Base-by-base conservation (phyloP, 2,113 vertebrate species). In the Amblyopsis rosae region DNA sequence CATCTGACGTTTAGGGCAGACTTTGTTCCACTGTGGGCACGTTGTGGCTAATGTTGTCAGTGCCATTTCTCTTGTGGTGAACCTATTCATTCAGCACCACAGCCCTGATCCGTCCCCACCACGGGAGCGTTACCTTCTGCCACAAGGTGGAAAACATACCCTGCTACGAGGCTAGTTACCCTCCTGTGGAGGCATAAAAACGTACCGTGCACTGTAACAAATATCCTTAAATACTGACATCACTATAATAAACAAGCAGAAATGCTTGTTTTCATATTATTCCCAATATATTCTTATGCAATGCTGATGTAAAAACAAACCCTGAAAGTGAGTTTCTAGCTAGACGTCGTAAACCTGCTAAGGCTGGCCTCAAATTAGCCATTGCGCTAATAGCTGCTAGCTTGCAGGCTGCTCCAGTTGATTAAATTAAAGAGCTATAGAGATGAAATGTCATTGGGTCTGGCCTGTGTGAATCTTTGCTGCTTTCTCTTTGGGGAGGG, bases 1-100 rank as follows among this genome's bases (percentile, higher is more conserved):
- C 88, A 75, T 3, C 62, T 76, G 86, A 80, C 76, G 78, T 85
- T 54, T 60, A 51, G 79, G 73, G 72, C 59, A 74, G 83, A 87
- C 81, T 87, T 88, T 82, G 79, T 90, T 91, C 83, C 87, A 87
- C 76, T 90, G 67, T 45, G 87, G 82, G 77, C 61, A 77, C 62
- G 45, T 71, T 76, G 73, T 33, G 82, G 85, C 73, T 79, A 67
- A 63, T 26, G 62, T 56, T 63, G 70, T 76, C 84, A 73, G 73
- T 83, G 87, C 79, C 81, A 86, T 86, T 86, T 80, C 84, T 86
- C 51, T 69, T 82, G 87, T 46, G 86, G 87, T 82, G 79, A 62
- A 80, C 85, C 86, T 48, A 74, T 73, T 87, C 86, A 77, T 82
- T 88, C 82, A 76, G 72, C 82, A 80, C 72, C 35, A 1, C 8